Percentiles rank a stretch among this genome's conserved stretches.
phyloP scores from a whole-genome alignment of 1,140 invertebrate species.

The Papilio polyxenes region DNA sequence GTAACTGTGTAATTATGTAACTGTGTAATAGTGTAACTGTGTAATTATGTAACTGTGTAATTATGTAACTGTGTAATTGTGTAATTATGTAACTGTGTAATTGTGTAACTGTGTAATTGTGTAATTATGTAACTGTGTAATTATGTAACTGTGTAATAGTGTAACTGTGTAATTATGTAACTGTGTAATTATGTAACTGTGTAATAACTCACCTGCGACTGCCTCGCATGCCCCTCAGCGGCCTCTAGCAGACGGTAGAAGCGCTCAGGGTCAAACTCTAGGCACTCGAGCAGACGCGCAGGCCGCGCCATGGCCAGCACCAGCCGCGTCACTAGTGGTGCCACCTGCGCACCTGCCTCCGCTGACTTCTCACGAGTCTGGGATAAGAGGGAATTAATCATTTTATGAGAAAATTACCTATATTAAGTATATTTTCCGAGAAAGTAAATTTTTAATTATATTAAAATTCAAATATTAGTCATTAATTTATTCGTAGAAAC shows the following conservation, averaged over 20 bases:
- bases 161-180: neutral
- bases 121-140: neutral
- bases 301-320: slow-evolving; percentile 97
- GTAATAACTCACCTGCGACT: slow-evolving; percentile 72
- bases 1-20: neutral
- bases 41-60: neutral
- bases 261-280: slow-evolving; percentile 99
- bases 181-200: too few species aligned
- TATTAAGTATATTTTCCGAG: too few species aligned
- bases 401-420: too few species aligned
- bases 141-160: neutral
- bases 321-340: slow-evolving; percentile 92
- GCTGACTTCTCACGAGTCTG: slow-evolving; percentile 95
- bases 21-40: too few species aligned
- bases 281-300: slow-evolving; percentile 96
- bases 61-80: neutral
- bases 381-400: too few species aligned
- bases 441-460: too few species aligned
- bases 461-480: too few species aligned
- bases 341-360: slow-evolving; percentile 84
- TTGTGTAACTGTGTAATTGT: too few species aligned
- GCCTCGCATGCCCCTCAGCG: slow-evolving; percentile 97
- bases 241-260: slow-evolving; percentile 98
- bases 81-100: neutral
- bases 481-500: too few species aligned